Evolutionary conservation across 2,888 invertebrate species (phyloP).

Genomic region (Andrena flavipes): DNA sequence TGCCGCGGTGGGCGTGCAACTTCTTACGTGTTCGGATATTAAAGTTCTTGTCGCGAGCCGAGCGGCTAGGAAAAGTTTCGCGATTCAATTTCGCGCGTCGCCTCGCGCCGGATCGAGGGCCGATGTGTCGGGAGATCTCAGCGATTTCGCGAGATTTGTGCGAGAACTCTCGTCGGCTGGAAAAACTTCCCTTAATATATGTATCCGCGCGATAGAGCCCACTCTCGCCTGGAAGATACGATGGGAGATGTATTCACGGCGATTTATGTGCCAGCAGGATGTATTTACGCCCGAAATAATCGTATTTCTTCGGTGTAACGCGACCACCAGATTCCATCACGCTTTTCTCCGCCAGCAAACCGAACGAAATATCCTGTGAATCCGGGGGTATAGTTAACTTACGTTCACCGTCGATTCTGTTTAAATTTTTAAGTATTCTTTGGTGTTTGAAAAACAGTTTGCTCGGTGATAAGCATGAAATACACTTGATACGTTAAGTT

Average conservation of each 20-base stretch:
- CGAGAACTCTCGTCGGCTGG: slow-evolving; percentile 23
- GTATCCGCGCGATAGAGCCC: slow-evolving; percentile 9
- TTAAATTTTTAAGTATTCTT: too few species aligned
- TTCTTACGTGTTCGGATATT: slow-evolving; percentile 43
- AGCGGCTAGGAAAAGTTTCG: slow-evolving; percentile 51
- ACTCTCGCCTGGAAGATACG: background rate
- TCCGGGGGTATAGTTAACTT: background rate
- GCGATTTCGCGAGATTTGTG: slow-evolving; percentile 42
- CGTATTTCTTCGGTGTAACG: slow-evolving; percentile 14
- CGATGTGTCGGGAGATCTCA: slow-evolving; percentile 15
- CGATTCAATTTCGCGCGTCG: slow-evolving; percentile 54
- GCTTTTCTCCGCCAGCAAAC: background rate
- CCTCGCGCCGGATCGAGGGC: background rate
- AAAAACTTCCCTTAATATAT: slow-evolving; percentile 32
- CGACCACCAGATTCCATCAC: background rate
- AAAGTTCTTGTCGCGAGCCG: slow-evolving; percentile 51
- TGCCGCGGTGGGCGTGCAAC: slow-evolving; percentile 3
- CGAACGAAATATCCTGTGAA: background rate
- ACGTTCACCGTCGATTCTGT: background rate
- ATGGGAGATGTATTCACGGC: background rate
- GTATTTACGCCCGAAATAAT: slow-evolving; percentile 15
- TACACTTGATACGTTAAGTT: too few species aligned
- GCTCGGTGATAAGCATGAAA: too few species aligned
- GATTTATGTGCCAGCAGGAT: background rate
- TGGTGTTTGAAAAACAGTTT: too few species aligned